These are phyloP conservation scores for Pristionchus pacificus DNA, from an alignment of 1,140 invertebrate genomes.

Conservation along the genomic window DNA sequence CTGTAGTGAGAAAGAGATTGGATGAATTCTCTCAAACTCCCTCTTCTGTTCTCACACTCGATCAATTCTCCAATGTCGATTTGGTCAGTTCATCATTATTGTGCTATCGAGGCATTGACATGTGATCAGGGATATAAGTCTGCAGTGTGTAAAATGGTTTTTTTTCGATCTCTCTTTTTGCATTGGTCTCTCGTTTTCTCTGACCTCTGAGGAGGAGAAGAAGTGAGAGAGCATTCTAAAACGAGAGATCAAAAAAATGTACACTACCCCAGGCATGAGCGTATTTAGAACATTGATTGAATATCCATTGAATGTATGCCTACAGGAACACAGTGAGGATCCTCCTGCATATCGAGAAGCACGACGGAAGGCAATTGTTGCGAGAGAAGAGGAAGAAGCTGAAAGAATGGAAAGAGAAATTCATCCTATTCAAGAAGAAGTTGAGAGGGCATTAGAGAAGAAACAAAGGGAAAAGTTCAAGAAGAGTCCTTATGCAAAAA, in stretches of 20 bases:
- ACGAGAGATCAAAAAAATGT: too few species aligned
- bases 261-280: too few species aligned
- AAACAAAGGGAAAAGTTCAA: conserved; percentile 43
- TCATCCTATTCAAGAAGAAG: conserved; percentile 40
- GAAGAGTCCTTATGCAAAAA: conserved; percentile 44
- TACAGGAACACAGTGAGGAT: conserved; percentile 52
- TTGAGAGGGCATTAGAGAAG: conserved; percentile 48
- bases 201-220: too few species aligned
- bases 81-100: conserved; percentile 67
- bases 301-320: too few species aligned
- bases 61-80: conserved; percentile 95
- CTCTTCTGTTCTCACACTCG: conserved; percentile 79
- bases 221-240: too few species aligned
- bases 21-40: conserved; percentile 93
- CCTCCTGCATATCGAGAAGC: conserved; percentile 52
- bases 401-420: conserved; percentile 46
- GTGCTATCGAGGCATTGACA: not conserved
- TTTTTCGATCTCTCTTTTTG: conserved; percentile 5
- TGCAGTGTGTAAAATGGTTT: too few species aligned
- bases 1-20: conserved; percentile 64
- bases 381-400: conserved; percentile 44
- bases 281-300: too few species aligned
- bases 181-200: too few species aligned
- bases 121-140: too few species aligned
- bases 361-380: conserved; percentile 25